A percentile compares a stretch with the other conserved stretches of the same genome.
Conservation (phyloP, 2,888 invertebrate species). For the Andrena haemorrhoa region DNA sequence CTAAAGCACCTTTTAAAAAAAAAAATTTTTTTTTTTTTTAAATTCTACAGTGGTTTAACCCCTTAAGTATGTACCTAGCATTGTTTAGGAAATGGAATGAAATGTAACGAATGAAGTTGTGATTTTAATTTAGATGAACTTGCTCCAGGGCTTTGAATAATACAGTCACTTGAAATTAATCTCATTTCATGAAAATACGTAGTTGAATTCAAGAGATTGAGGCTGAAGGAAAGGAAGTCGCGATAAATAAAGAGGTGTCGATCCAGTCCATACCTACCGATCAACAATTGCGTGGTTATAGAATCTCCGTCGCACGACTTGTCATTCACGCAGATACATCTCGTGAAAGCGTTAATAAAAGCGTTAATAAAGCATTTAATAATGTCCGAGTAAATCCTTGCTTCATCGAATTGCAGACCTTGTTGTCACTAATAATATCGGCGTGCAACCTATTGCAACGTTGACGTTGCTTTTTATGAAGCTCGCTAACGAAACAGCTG, state of each 20-base stretch:
- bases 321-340: constrained; percentile 71
- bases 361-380: constrained; percentile 66
- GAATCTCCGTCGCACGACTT: constrained; percentile 53
- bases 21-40: no score
- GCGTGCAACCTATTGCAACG: constrained; percentile 54
- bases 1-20: no score
- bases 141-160: no score
- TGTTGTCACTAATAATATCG: constrained; percentile 70
- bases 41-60: no score
- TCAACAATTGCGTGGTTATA: constrained; percentile 24
- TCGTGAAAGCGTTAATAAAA: constrained; percentile 73
- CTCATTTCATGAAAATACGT: no score
- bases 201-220: no score
- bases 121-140: no score
- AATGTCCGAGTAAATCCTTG: constrained; percentile 55
- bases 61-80: no score
- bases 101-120: no score
- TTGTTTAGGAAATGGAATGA: no score
- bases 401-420: constrained; percentile 50
- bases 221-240: not conserved
- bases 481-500: constrained; percentile 69
- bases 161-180: no score
- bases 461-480: constrained; percentile 63
- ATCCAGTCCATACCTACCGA: not conserved
- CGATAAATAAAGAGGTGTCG: not conserved